Base-by-base conservation (phyloP, 1,140 invertebrate species). In the Papilio polytes region DNA sequence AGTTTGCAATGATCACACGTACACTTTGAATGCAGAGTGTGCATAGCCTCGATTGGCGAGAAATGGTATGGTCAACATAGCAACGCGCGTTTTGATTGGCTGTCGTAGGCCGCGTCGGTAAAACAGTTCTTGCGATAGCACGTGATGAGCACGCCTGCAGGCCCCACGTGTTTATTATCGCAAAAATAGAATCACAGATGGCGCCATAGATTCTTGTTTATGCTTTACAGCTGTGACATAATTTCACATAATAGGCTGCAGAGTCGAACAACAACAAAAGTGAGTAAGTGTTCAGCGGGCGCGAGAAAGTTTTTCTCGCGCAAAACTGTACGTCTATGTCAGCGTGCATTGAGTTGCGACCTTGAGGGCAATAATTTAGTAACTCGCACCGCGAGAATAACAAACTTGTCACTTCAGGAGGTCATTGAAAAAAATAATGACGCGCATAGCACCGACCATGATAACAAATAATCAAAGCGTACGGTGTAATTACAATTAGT, bases 181-280 rank as follows among this genome's bases (percentile, higher is more conserved):
- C 53, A 26, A 36, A 41, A 20, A 12, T 70, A 2, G 26, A 36
- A 12, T 22, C 46, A 82, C 53, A 94, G 92, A 89, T 89, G 91
- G 90, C 91, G 87, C 86, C 80, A 89, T 80, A 8, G 73, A 74
- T 56, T 51, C 80, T 87, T 92, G 91, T 91, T 92, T 91, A 91
- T 89, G 86, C 86, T 72, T 73, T 74, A 63, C 77, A 26, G 74
- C 73, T 85, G 83, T 92, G 92, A 93, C 89, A 92, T 93, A 92
- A 93, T 92, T 91, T 87, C 83, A 85, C 85, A 83, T 91, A 91
- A 92, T 88, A 82, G 73, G 26, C 73, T 70, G 78, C 73, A 76
- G 80, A 78, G 77, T 83, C 79, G 80, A 84, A 82, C 80, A 80
- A 86, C 56, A 89, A 89, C 85, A 86, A 85, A 84, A 81, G 80